Conservation (phyloP, 2,888 invertebrate genomes). For the Andrena camellia region DNA sequence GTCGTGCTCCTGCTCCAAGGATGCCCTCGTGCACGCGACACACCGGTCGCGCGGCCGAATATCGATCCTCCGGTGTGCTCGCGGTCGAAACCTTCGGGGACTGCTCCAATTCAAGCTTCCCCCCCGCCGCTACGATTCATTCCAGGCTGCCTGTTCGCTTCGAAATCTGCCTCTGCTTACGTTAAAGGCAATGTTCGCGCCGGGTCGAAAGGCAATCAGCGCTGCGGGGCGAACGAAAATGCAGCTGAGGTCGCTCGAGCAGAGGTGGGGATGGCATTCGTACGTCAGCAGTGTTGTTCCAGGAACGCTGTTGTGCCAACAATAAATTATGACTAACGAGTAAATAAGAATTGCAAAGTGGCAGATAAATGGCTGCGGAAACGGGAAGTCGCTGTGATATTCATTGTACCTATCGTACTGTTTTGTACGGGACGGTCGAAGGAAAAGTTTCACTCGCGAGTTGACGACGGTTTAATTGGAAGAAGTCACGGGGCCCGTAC, state of each 20-base stretch:
- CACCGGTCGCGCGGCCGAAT: background rate
- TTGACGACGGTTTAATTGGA: background rate
- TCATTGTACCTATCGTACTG: no score
- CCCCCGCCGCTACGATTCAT: constrained; percentile 14
- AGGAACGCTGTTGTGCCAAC: background rate
- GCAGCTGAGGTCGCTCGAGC: background rate
- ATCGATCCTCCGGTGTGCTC: constrained; percentile 34
- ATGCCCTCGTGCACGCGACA: constrained; percentile 25
- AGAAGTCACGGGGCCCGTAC: no score
- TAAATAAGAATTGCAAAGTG: constrained; percentile 5
- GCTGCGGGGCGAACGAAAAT: no score
- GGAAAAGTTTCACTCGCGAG: no score
- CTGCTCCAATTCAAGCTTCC: background rate
- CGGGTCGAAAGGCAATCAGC: no score
- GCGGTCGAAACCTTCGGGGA: background rate
- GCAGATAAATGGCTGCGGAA: background rate
- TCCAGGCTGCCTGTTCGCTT: background rate
- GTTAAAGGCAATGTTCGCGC: no score
- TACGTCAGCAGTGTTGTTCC: background rate
- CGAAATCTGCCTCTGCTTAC: background rate
- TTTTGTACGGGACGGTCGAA: no score
- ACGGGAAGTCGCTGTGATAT: no score
- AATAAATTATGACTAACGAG: background rate
- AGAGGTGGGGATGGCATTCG: background rate
- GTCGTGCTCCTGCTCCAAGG: background rate